Conservation (phyloP, 30 jellyfish, hydroid and myxozoan species). For the Chrysaora quinquecirrha region DNA sequence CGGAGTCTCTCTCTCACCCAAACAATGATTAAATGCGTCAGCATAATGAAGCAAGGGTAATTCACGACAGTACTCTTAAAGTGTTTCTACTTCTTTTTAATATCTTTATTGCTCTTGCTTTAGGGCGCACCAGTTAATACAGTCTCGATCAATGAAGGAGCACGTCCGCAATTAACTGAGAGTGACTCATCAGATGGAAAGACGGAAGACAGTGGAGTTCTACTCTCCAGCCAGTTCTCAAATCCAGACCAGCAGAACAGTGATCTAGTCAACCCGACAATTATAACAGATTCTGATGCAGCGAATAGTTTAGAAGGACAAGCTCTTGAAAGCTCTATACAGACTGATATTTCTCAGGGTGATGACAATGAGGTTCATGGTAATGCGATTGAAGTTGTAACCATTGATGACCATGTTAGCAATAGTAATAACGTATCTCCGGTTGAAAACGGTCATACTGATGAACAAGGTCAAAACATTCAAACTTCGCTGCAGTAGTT, state of each 20-base stretch:
- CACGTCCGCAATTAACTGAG: conserved; percentile 10
- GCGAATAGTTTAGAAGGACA: conserved; percentile 8
- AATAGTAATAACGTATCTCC: neutral
- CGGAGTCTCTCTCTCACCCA: no score
- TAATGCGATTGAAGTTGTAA: neutral
- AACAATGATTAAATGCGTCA: no score
- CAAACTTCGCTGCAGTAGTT: no score
- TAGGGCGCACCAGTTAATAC: conserved; percentile 28
- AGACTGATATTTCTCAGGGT: neutral
- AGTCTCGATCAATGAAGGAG: conserved; percentile 37
- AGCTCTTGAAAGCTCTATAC: conserved; percentile 21
- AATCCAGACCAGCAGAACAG: conserved; percentile 28
- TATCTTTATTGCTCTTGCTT: no score
- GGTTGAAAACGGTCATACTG: neutral
- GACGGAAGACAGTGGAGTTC: conserved; percentile 41
- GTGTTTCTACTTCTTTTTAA: no score
- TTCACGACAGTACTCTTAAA: no score
- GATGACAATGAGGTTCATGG: neutral
- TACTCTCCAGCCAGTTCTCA: conserved; percentile 47
- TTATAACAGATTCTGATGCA: conserved; percentile 35
- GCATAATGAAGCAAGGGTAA: no score
- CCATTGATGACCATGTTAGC: neutral
- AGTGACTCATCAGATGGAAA: no score
- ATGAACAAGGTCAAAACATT: no score
- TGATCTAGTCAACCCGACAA: conserved; percentile 60